Base-by-base conservation (phyloP, 2,113 vertebrate species). In the Tetrax tetrax region DNA sequence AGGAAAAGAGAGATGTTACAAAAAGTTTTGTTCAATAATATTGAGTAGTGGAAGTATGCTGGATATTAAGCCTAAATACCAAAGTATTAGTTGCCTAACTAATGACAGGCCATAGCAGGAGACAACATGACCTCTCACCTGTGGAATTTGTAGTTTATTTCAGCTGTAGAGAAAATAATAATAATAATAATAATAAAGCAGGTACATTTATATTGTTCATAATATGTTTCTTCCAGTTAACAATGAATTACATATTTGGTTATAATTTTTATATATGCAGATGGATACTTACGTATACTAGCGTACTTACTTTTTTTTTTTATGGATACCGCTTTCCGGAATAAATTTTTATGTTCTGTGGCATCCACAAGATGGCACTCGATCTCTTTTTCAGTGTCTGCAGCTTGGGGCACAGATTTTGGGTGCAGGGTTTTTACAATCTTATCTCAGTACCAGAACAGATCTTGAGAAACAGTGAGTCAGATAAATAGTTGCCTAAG, bases 121-220 rank as follows among this genome's bases (percentile, higher is more conserved):
- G n/a, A 21, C 3, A 28, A 17, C 12, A 38, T 24, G 20, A 45
- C 21, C 10, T 27, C 27, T 33, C 0, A 0, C 27, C 4, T 4
- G 3, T 18, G 6, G 28, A 76, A 31, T 56, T 85, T 65, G n/a
- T 50, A 23, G 24, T n/a, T 50, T 56, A 33, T 28, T 71, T 82
- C 41, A 41, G 22, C 15, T 77, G 22, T 56, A 45, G 17, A 41
- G 19, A 1, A 47, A 41, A 41, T 12, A 41, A 41, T 14, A 48
- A 38, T 74, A 23, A 29, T 7, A 47, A 35, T 18, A 38, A 16
- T 7, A 2, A 2, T 35, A 13, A 69, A 50, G n/a, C 31, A 41
- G 24, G 16, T 69, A 57, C 7, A 3, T 28, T 47, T 86, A 37
- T 33, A 37, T 27, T 56, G 23, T 13, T 45, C 5, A 12, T n/a